Conservation (phyloP, 2,797 vertebrate species). For the Benthosema pterotum region DNA sequence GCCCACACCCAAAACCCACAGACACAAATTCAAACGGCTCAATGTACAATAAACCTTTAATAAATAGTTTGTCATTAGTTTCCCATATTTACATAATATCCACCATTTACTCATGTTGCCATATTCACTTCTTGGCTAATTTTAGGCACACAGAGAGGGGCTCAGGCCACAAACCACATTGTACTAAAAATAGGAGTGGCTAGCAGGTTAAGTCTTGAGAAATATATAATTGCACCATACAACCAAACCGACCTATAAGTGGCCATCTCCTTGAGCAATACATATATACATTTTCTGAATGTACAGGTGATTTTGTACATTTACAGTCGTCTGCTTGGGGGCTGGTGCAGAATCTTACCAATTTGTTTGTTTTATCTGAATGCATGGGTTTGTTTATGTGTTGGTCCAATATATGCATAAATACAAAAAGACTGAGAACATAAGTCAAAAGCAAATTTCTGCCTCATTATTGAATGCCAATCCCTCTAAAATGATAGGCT, state of each 20-base stretch:
- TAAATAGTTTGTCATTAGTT: constrained; percentile 87
- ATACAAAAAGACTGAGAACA: constrained; percentile 15
- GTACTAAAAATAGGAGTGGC: constrained; percentile 76
- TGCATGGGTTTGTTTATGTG: constrained; percentile 32
- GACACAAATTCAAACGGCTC: constrained; percentile 46
- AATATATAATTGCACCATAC: constrained; percentile 67
- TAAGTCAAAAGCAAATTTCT: constrained; percentile 26
- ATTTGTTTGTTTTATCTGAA: constrained; percentile 32
- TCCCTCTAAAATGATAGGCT: constrained; percentile 39
- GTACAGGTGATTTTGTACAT: constrained; percentile 62
- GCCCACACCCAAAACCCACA: constrained; percentile 24
- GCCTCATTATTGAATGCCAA: constrained; percentile 33
- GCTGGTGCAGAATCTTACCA: constrained; percentile 71
- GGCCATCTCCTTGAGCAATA: constrained; percentile 61
- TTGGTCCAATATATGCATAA: constrained; percentile 52
- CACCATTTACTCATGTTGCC: constrained; percentile 76
- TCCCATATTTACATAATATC: constrained; percentile 84
- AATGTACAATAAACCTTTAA: constrained; percentile 87
- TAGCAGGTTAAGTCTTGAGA: constrained; percentile 67
- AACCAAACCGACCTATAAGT: constrained; percentile 63
- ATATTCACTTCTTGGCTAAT: constrained; percentile 80
- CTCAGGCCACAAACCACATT: constrained; percentile 78
- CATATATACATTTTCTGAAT: constrained; percentile 69
- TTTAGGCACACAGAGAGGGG: constrained; percentile 81
- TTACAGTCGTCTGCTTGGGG: constrained; percentile 56